Conservation (phyloP, 2,113 vertebrate genomes). For the Irena cyanogastra region DNA sequence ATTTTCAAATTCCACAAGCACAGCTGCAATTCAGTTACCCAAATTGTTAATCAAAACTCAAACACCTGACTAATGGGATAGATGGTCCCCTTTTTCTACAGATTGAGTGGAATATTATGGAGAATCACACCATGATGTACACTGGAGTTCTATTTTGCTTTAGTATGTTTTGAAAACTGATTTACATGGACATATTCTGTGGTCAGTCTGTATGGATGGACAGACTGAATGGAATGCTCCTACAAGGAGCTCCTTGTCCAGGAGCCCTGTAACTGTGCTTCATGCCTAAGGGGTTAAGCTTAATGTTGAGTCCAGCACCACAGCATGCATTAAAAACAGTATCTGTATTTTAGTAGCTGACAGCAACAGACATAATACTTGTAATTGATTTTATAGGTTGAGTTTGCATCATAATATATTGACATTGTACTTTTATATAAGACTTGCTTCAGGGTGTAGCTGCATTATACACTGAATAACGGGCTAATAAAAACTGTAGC, state of each 20-base stretch:
- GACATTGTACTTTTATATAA: slow-evolving; percentile 68
- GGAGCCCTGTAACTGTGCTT: not conserved
- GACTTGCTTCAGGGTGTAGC: slow-evolving; percentile 72
- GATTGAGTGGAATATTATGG: not conserved
- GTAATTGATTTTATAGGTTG: slow-evolving; percentile 76
- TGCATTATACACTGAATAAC: slow-evolving; percentile 66
- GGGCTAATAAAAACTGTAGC: slow-evolving; percentile 76
- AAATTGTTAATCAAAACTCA: not conserved
- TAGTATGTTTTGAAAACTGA: not conserved
- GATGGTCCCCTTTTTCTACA: not conserved
- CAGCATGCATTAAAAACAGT: slow-evolving; percentile 53
- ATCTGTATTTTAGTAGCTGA: slow-evolving; percentile 67
- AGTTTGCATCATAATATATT: slow-evolving; percentile 75
- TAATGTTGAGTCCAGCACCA: slow-evolving; percentile 2
- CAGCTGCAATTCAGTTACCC: not conserved
- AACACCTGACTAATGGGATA: not conserved
- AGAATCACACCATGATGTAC: not conserved
- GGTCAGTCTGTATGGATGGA: not conserved
- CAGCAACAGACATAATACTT: slow-evolving; percentile 69
- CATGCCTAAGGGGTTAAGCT: slow-evolving; percentile 43
- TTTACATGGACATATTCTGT: not conserved
- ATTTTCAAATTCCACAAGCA: not conserved
- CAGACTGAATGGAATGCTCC: too few species aligned
- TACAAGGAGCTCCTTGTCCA: not conserved
- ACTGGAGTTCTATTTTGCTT: not conserved